Base-by-base conservation (phyloP, 2,888 invertebrate genomes). In the Mythimna impura region DNA sequence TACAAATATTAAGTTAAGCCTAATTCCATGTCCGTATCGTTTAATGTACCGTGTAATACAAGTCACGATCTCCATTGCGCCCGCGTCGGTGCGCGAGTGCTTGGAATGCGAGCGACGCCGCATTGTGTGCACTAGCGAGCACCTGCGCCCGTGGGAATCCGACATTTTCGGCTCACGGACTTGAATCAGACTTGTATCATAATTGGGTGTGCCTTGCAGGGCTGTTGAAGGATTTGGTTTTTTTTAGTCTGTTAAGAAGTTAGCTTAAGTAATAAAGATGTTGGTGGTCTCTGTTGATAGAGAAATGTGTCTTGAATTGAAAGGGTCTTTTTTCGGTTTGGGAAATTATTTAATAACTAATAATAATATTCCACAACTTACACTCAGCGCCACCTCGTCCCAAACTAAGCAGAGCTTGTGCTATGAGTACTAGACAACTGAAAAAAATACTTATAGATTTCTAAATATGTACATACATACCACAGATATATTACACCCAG, bases 91-190 rank as follows among this genome's bases (percentile, higher is more conserved):
- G 69, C 78, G 81, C 78, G 75, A 76, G 83, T 81, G 83, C 71
- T 80, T 66, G 91, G 91, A 92, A 92, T 92, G 91, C 88, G 88
- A 87, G 88, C 86, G 78, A 80, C 84, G 84, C 80, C 80, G 85
- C 88, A 90, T 91, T 91, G 91, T 91, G 84, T 86, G 82, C 86
- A 74, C 78, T 72, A 77, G 71, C 79, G 89, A 69, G 73, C 86
- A 86, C 87, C 87, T 92, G 86, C 83, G 80, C 83, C 85, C 92
- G 92, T 91, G 93, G 90, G 93, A 93, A 92, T 86, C 82, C 81
- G 82, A 85, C 86, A 87, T 89, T 90, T 89, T 88, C 66, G 84
- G 82, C 71, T 90, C 89, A 87, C 66, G 84, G 82, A 72, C 75
- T 66, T 70, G 70, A 71, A 84, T 74, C 71, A 74, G 78, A 81